phyloP scores from a whole-genome alignment of 2,888 invertebrate species.

The Eumerus sabulonum region DNA sequence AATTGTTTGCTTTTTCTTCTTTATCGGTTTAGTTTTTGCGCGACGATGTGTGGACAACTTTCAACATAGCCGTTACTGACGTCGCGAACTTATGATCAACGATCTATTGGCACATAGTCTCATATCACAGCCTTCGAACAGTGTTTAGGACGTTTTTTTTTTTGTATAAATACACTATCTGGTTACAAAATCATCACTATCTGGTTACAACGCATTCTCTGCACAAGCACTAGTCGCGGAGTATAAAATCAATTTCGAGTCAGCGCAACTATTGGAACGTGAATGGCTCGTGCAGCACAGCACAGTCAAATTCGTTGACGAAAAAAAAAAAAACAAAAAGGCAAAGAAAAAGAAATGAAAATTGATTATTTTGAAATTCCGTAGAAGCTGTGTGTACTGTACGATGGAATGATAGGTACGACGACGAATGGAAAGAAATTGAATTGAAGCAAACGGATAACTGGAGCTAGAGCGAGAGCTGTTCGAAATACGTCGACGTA shows the following conservation, averaged over 20 bases:
- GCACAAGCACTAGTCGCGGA: slow-evolving; percentile 7
- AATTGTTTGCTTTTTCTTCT: slow-evolving; percentile 23
- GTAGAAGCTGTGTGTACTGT: slow-evolving; percentile 56
- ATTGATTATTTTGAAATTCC: slow-evolving; percentile 62
- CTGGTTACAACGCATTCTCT: slow-evolving; percentile 19
- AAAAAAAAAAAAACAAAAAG: slow-evolving; percentile 64
- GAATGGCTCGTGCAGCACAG: slow-evolving; percentile 33
- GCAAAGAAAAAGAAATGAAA: slow-evolving; percentile 65
- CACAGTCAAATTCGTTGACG: slow-evolving; percentile 42
- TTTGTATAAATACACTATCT: background rate
- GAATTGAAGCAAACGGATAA: slow-evolving; percentile 35
- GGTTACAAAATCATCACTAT: slow-evolving; percentile 24
- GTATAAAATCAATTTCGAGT: background rate
- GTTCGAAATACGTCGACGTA: slow-evolving; percentile 36
- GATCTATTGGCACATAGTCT: slow-evolving; percentile 1
- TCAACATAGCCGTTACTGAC: slow-evolving; percentile 46
- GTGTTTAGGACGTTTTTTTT: slow-evolving; percentile 20
- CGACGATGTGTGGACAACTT: slow-evolving; percentile 56
- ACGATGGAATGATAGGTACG: too few relatives aligned
- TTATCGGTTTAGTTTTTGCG: slow-evolving; percentile 31
- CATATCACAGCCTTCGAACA: background rate
- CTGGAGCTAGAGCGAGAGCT: slow-evolving; percentile 41
- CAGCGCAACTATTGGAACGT: slow-evolving; percentile 30
- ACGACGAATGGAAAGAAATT: slow-evolving; percentile 22
- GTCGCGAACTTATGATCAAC: slow-evolving; percentile 12